phyloP scores from a whole-genome alignment of 1,140 invertebrate genomes.

The Drosophila orosa region DNA sequence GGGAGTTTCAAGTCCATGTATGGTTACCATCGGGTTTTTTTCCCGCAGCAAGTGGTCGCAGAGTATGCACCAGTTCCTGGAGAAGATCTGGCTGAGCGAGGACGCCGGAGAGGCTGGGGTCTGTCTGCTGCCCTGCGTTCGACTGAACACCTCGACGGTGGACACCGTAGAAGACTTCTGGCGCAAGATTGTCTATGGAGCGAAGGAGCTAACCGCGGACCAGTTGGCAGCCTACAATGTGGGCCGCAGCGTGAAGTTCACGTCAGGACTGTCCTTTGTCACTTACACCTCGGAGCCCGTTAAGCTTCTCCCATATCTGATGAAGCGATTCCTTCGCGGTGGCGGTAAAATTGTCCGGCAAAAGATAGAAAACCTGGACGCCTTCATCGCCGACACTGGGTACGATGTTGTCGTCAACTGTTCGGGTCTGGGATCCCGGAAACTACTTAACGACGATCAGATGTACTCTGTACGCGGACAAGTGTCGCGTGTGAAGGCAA shows the following conservation, averaged over 20 bases:
- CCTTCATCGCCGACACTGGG: slow-evolving; percentile 83
- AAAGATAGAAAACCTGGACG: slow-evolving; percentile 85
- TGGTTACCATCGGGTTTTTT: neutral
- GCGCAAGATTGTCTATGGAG: slow-evolving; percentile 87
- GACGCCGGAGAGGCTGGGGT: slow-evolving; percentile 86
- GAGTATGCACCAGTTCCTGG: slow-evolving; percentile 87
- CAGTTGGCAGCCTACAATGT: slow-evolving; percentile 85
- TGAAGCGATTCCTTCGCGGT: slow-evolving; percentile 85
- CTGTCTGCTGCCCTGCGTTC: slow-evolving; percentile 86
- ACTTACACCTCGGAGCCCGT: slow-evolving; percentile 87
- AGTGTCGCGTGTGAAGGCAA: slow-evolving; percentile 87
- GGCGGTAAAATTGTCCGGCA: slow-evolving; percentile 86
- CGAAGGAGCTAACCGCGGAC: slow-evolving; percentile 83
- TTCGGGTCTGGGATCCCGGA: slow-evolving; percentile 86
- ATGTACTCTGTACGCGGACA: slow-evolving; percentile 89
- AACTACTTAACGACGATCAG: slow-evolving; percentile 86
- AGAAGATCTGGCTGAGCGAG: slow-evolving; percentile 87
- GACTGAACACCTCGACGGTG: slow-evolving; percentile 82
- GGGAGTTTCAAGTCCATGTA: no score
- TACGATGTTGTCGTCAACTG: slow-evolving; percentile 91
- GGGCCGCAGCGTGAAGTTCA: slow-evolving; percentile 85
- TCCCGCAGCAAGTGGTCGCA: slow-evolving; percentile 87
- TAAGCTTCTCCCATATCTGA: slow-evolving; percentile 87
- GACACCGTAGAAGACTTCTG: slow-evolving; percentile 83
- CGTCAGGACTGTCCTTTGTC: slow-evolving; percentile 86